Conservation (phyloP, 2,888 invertebrate genomes). For the Cataglyphis cursor region DNA sequence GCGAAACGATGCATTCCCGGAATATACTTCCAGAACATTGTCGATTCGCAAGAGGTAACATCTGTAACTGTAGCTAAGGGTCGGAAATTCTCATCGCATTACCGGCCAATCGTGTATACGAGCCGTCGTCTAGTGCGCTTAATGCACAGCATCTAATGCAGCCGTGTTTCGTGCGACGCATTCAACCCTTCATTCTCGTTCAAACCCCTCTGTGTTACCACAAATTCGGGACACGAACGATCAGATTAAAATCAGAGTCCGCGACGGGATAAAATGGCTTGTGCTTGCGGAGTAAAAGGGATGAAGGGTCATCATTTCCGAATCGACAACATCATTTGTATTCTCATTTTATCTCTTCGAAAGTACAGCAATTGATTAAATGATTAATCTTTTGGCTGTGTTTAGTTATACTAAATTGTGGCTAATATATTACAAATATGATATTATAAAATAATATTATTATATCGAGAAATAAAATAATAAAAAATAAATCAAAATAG, state of each 20-base stretch:
- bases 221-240: constrained; percentile 77
- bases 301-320: not conserved
- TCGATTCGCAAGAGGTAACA: constrained; percentile 66
- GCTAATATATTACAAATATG: not conserved
- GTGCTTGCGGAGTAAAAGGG: constrained; percentile 33
- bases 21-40: constrained; percentile 28
- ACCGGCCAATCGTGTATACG: constrained; percentile 76
- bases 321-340: constrained; percentile 38
- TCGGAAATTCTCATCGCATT: constrained; percentile 77
- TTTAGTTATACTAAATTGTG: not conserved
- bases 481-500: not conserved
- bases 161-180: constrained; percentile 75
- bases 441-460: not conserved
- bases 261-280: constrained; percentile 35
- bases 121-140: constrained; percentile 69
- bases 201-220: constrained; percentile 64
- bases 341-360: constrained; percentile 16
- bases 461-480: not conserved
- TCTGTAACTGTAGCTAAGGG: constrained; percentile 72
- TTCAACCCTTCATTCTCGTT: constrained; percentile 60
- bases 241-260: constrained; percentile 76
- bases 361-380: not conserved
- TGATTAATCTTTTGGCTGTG: not conserved
- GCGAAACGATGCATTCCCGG: constrained; percentile 2
- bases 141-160: constrained; percentile 73